Evolutionary conservation across 2,888 invertebrate genomes (phyloP).

Genomic region (Trisateles emortualis): DNA sequence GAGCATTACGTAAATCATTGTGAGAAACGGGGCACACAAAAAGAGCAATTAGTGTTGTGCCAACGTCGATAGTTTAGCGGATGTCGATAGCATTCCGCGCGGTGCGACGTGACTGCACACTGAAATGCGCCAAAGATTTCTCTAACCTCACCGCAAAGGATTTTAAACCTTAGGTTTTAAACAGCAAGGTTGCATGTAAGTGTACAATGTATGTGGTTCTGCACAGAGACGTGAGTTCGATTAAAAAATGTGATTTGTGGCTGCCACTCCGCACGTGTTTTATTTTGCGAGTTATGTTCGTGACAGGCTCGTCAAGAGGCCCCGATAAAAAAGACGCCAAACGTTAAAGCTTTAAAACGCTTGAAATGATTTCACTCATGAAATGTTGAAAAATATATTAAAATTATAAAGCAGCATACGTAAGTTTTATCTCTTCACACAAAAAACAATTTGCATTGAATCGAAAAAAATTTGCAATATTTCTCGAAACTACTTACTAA

Average conservation of each 20-base stretch:
- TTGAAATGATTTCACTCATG: slow-evolving; percentile 52
- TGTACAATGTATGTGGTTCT: slow-evolving; percentile 46
- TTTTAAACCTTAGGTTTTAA: slow-evolving; percentile 51
- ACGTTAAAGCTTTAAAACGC: slow-evolving; percentile 52
- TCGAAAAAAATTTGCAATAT: slow-evolving; percentile 41
- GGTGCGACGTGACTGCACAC: slow-evolving; percentile 78
- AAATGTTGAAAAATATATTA: slow-evolving; percentile 51
- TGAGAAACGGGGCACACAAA: slow-evolving; percentile 74
- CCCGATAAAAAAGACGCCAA: slow-evolving; percentile 60
- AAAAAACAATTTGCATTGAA: slow-evolving; percentile 46
- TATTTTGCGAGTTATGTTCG: slow-evolving; percentile 81
- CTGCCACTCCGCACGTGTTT: slow-evolving; percentile 79
- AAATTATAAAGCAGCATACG: slow-evolving; percentile 41
- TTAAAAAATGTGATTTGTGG: slow-evolving; percentile 87
- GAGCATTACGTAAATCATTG: slow-evolving; percentile 79
- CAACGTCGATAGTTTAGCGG: slow-evolving; percentile 82
- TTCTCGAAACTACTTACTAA: slow-evolving; percentile 46
- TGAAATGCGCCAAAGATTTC: slow-evolving; percentile 65
- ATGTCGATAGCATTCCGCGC: slow-evolving; percentile 82
- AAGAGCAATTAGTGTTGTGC: slow-evolving; percentile 84
- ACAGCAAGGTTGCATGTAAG: slow-evolving; percentile 36
- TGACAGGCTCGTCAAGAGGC: slow-evolving; percentile 75
- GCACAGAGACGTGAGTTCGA: slow-evolving; percentile 78
- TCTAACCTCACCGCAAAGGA: slow-evolving; percentile 26
- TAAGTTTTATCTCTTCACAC: slow-evolving; percentile 30